Conservation (phyloP, 2,888 invertebrate genomes). For the Bellardia pandia region DNA sequence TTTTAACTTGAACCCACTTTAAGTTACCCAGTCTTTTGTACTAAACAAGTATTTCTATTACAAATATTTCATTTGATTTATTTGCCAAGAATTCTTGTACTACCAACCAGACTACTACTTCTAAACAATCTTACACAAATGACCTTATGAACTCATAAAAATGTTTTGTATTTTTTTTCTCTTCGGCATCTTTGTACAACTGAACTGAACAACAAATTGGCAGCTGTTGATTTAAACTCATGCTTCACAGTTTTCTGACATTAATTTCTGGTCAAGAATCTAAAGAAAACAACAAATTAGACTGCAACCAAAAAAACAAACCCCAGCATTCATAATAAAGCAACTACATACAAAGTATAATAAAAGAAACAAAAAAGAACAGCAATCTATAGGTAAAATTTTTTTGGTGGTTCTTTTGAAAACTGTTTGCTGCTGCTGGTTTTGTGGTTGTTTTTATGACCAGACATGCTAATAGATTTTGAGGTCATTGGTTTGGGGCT, state of each 20-base stretch:
- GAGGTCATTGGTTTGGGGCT: conserved; percentile 77
- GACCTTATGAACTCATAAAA: conserved; percentile 72
- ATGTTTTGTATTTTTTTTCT: conserved; percentile 15
- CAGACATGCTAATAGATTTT: conserved; percentile 82
- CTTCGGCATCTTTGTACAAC: conserved; percentile 24
- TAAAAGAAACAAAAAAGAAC: conserved; percentile 20
- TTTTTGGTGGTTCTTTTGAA: conserved; percentile 28
- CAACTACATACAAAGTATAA: not conserved
- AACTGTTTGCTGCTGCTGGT: not conserved
- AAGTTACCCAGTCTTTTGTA: not conserved
- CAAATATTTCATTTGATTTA: not conserved
- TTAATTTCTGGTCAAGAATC: conserved; percentile 77
- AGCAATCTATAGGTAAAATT: conserved; percentile 1
- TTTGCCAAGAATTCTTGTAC: not conserved
- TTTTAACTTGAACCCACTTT: not conserved
- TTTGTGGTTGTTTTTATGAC: conserved; percentile 63
- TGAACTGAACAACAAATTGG: conserved; percentile 69
- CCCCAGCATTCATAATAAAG: not conserved
- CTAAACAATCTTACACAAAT: conserved; percentile 57
- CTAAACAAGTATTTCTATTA: not conserved
- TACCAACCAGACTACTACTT: not conserved
- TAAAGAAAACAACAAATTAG: conserved; percentile 68
- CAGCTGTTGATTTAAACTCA: conserved; percentile 76
- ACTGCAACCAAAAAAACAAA: conserved; percentile 28
- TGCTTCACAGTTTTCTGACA: conserved; percentile 81